These are phyloP conservation scores for Dyspetes luteomarginatus DNA, from an alignment of 2,888 invertebrate genomes.

Conservation along the genomic window DNA sequence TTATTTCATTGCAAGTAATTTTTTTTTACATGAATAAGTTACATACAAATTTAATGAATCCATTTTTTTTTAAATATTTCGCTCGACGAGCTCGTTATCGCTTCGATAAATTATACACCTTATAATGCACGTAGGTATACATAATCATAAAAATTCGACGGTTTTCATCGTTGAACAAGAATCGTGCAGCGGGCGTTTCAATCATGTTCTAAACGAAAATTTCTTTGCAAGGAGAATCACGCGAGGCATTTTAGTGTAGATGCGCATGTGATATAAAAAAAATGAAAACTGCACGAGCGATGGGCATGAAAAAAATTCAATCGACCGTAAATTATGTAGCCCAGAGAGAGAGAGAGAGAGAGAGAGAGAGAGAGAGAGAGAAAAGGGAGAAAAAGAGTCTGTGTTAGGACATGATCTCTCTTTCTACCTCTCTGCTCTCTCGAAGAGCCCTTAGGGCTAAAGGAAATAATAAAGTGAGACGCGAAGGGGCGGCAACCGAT, in stretches of 20 bases:
- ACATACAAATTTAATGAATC: neutral
- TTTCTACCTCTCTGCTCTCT: slow-evolving; percentile 17
- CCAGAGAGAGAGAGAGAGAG: slow-evolving; percentile 10
- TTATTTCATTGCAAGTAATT: too few species aligned
- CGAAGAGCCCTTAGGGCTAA: slow-evolving; percentile 41
- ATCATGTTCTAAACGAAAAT: slow-evolving; percentile 42
- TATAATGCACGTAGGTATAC: neutral
- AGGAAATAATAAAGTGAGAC: slow-evolving; percentile 61
- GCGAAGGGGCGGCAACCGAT: slow-evolving; percentile 47
- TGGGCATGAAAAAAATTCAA: slow-evolving; percentile 48
- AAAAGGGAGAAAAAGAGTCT: neutral
- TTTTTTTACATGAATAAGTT: too few species aligned
- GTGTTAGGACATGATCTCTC: too few species aligned
- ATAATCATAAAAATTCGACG: slow-evolving; percentile 29
- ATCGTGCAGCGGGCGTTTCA: slow-evolving; percentile 18
- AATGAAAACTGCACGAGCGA: slow-evolving; percentile 22
- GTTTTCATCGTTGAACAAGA: neutral
- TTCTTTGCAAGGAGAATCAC: slow-evolving; percentile 29
- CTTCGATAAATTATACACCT: slow-evolving; percentile 20
- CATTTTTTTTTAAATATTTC: neutral
- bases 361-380: neutral
- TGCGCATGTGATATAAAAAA: slow-evolving; percentile 7
- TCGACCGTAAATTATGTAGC: slow-evolving; percentile 61
- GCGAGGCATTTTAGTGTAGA: slow-evolving; percentile 22
- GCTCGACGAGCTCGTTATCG: slow-evolving; percentile 17